These are phyloP conservation scores for Myotis daubentonii DNA, from an alignment of 2,797 vertebrate genomes.

Conservation along the genomic window DNA sequence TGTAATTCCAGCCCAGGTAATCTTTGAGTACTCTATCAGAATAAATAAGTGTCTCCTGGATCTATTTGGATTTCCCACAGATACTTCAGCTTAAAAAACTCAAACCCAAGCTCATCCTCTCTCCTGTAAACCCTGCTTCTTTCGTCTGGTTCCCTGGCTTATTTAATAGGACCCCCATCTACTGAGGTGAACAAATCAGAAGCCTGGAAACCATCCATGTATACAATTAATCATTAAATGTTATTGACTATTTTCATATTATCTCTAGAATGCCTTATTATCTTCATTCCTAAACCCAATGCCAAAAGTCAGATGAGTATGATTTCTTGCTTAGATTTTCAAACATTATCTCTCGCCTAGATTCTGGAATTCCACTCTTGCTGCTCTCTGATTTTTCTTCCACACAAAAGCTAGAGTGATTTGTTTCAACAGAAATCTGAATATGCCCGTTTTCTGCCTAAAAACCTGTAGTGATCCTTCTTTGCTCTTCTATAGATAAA, in stretches of 20 bases:
- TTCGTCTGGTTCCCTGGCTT: neutral
- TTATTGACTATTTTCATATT: neutral
- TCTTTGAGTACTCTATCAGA: neutral
- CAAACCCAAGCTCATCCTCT: neutral
- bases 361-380: neutral
- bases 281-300: neutral
- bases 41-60: neutral
- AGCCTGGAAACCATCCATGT: neutral
- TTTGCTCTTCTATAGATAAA: neutral
- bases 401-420: neutral
- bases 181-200: conserved; percentile 14
- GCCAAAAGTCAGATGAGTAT: neutral
- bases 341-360: neutral
- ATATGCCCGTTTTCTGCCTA: neutral
- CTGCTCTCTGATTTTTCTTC: neutral
- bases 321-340: neutral
- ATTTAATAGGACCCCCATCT: neutral
- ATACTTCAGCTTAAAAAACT: neutral
- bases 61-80: neutral
- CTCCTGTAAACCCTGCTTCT: neutral
- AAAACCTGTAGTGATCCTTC: neutral
- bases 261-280: neutral
- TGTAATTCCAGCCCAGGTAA: neutral
- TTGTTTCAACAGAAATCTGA: neutral
- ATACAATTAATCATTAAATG: neutral